Evolutionary conservation across 2,797 vertebrate species (phyloP).

Genomic region (Girardinus metallicus): DNA sequence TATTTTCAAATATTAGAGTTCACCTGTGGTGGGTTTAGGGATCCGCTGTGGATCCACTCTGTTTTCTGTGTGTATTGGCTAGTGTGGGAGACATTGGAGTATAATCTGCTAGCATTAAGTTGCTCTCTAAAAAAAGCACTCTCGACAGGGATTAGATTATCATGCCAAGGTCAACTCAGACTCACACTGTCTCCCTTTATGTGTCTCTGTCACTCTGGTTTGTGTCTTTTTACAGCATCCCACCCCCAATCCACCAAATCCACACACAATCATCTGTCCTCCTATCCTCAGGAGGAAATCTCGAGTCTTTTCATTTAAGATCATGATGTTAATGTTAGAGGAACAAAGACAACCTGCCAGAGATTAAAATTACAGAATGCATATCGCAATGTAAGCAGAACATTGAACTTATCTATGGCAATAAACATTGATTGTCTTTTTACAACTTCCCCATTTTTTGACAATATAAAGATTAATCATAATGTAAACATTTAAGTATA

Average conservation of each 20-base stretch:
- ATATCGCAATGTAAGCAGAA: background rate
- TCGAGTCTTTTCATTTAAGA: background rate
- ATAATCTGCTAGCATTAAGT: conserved; percentile 87
- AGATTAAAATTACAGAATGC: conserved; percentile 30
- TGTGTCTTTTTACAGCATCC: conserved; percentile 53
- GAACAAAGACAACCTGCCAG: background rate
- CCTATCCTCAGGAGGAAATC: conserved; percentile 12
- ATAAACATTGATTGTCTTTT: background rate
- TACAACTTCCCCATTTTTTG: background rate
- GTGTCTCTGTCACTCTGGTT: conserved; percentile 58
- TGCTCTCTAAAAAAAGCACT: conserved; percentile 88
- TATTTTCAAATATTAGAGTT: conserved; percentile 13
- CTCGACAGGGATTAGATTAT: conserved; percentile 87
- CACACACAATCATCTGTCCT: background rate
- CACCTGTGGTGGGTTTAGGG: conserved; percentile 32
- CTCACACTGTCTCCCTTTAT: conserved; percentile 72
- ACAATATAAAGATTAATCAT: background rate
- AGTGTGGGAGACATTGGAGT: conserved; percentile 79
- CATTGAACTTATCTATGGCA: background rate
- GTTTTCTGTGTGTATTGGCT: conserved; percentile 73
- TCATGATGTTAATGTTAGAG: background rate
- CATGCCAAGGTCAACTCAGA: conserved; percentile 83
- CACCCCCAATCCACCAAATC: background rate
- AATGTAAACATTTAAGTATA: background rate
- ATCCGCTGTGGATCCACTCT: conserved; percentile 48